These are phyloP conservation scores for Zhuqinia jingwanae DNA, from an alignment of 2,888 invertebrate genomes.

Conservation along the genomic window DNA sequence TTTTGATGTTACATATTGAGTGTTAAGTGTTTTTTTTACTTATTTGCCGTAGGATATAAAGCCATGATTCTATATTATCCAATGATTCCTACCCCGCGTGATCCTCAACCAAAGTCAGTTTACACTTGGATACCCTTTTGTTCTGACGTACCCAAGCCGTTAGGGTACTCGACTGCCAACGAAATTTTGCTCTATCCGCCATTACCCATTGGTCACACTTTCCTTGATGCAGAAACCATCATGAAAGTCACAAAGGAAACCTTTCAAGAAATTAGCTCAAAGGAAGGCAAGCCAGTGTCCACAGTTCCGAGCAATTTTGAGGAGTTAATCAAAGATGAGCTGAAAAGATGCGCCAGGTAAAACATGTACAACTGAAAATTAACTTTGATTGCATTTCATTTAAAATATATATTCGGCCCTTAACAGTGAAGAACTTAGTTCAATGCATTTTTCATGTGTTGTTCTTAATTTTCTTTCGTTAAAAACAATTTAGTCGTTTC, in stretches of 20 bases:
- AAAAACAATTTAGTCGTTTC: too few species aligned
- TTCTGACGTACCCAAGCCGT: background rate
- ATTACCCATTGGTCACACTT: background rate
- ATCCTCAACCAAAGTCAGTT: background rate
- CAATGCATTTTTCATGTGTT: too few species aligned
- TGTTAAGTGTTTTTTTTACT: background rate
- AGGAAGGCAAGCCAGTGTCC: background rate
- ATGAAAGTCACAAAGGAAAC: background rate
- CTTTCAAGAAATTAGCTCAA: too few species aligned
- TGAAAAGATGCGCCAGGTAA: too few species aligned
- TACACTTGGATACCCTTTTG: slow-evolving; percentile 36
- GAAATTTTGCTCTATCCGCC: background rate
- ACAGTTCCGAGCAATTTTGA: background rate
- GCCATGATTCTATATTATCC: background rate
- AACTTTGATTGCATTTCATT: too few species aligned
- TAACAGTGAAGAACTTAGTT: too few species aligned
- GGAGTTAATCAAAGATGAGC: background rate
- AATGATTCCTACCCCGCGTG: background rate
- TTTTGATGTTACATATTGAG: background rate
- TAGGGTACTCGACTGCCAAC: background rate
- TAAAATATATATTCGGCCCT: too few species aligned
- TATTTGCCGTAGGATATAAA: slow-evolving; percentile 20
- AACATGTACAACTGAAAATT: too few species aligned
- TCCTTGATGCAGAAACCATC: background rate
- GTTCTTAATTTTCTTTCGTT: too few species aligned